Conservation (phyloP, 2,113 vertebrate species). For the Actenoides hombroni region DNA sequence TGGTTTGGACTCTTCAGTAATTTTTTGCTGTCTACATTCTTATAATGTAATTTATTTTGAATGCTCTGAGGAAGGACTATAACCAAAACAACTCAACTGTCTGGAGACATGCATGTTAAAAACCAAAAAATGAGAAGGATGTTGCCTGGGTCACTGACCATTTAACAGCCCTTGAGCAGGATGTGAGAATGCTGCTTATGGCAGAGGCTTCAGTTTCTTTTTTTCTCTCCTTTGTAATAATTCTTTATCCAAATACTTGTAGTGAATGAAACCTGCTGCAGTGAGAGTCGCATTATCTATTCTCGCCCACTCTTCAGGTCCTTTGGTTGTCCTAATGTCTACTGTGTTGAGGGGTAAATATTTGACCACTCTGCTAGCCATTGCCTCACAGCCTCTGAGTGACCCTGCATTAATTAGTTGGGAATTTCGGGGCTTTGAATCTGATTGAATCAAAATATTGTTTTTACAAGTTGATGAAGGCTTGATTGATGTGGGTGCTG, state of each 20-base stretch:
- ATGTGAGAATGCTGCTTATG: constrained; percentile 1
- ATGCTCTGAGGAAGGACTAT: neutral
- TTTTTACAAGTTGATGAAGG: constrained; percentile 98
- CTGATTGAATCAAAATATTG: constrained; percentile 97
- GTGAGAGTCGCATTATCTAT: constrained; percentile 63
- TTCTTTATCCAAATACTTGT: constrained; percentile 63
- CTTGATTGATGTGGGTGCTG: constrained; percentile 96
- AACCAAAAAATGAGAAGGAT: neutral
- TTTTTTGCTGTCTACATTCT: constrained; percentile 4
- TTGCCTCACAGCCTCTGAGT: constrained; percentile 69
- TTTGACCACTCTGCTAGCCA: constrained; percentile 76
- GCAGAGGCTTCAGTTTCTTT: constrained; percentile 20
- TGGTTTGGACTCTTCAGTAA: neutral
- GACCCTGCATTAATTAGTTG: constrained; percentile 84
- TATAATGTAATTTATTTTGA: constrained; percentile 38
- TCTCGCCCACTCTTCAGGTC: constrained; percentile 59
- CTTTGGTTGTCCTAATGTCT: constrained; percentile 58
- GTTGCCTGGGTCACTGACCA: constrained; percentile 45
- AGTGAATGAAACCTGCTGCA: constrained; percentile 63
- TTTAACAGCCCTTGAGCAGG: constrained; percentile 52
- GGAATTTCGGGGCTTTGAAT: constrained; percentile 81
- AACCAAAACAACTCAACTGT: constrained; percentile 1
- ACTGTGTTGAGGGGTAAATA: constrained; percentile 78
- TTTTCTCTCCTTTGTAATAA: constrained; percentile 49
- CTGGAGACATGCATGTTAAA: constrained; percentile 40